Base-by-base conservation (phyloP, 1,140 invertebrate genomes). In the Cecropterus lyciades region DNA sequence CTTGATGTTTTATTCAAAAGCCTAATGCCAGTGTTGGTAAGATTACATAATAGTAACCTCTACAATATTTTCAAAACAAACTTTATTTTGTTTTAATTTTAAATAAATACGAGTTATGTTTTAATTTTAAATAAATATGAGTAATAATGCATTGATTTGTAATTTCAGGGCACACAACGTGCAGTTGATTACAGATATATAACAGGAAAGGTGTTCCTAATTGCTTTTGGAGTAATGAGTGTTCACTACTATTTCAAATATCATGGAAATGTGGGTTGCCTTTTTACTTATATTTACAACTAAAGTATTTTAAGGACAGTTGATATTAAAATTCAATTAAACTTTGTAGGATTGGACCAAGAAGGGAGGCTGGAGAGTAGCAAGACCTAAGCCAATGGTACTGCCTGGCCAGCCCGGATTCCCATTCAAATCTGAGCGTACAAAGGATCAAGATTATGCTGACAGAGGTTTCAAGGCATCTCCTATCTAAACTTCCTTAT, bases 211-310 rank as follows among this genome's bases (percentile, higher is more conserved):
- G 15, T 92, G n/a, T 67, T 93, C 1, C 73, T 96, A 24, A 76
- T 87, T 11, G 65, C 93, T 11, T 62, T 91, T 37, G 84, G 77
- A n/a, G 65, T 93, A 11, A 94, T 95, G 73, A 77, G 74, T 48
- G 69, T 70, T 6, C 93, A 93, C 60, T 97, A 97, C 82, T 96
- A 97, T 71, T 94, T 96, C 48, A 97, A 97, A 92, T 97, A 97
- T 77, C 95, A 96, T 87, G 91, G 85, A 65, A 95, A 95, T 87
- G 95, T 96, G 92, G 94, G 95, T 94, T 52, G 33, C 20, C 10
- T 8, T 56, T 14, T 60, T 20, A 56, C 37, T 13, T 55, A n/a
- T 24, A 20, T 17, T 43, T 14, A 37, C n/a, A 37, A 37, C 2
- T 37, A 7, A 11, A n/a, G 7, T 11, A 11, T 7, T 11, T 11